Evolutionary conservation across 2,888 invertebrate genomes (phyloP), one percentile per base, ranked within the genome.

Genomic region (Polietes domitor): DNA sequence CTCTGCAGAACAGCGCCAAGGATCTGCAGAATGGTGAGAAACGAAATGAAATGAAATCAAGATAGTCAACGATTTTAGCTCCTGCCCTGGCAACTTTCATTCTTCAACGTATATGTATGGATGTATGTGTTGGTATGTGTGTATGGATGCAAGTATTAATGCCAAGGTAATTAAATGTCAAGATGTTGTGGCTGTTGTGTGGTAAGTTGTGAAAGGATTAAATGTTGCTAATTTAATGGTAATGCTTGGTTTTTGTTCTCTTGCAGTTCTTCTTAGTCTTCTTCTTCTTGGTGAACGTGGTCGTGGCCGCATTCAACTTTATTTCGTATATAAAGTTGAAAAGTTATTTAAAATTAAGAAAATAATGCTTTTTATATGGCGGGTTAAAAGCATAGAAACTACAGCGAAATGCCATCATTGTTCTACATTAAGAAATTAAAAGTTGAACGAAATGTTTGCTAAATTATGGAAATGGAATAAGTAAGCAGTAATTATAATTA

Each of bases 91-190:
- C 26, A 63, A 80, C 74, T 73, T 77, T 58, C 75, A 37, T 72
- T 55, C 15, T 32, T 5, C 1, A 58, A 17, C 61, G 65, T 68
- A 32, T 32, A 32, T 32, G 32, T 32, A 32, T 32, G 32, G 32
- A 32, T 7, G 3, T 32, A 32, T 7, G 7, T 32, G 7, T 32
- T 47, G n/a, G 7, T 28, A 32, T 32, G 50, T 55, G 19, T 24
- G 17, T 2, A 21, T 65, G 17, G 15, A 21, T 68, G 21, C 76
- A 32, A 37, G 75, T 17, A 76, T 73, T 78, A 81, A 61, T 61
- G 80, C 82, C 77, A 77, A 85, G 85, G 79, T 85, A 86, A 86
- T 86, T 85, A 85, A 85, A 85, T 85, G 83, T 85, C 86, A 86
- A 82, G 86, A 80, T 83, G 82, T 82, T 86, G 83, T 83, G 77